Conservation (phyloP, 2,113 vertebrate species). For the Poicephalus meyeri region DNA sequence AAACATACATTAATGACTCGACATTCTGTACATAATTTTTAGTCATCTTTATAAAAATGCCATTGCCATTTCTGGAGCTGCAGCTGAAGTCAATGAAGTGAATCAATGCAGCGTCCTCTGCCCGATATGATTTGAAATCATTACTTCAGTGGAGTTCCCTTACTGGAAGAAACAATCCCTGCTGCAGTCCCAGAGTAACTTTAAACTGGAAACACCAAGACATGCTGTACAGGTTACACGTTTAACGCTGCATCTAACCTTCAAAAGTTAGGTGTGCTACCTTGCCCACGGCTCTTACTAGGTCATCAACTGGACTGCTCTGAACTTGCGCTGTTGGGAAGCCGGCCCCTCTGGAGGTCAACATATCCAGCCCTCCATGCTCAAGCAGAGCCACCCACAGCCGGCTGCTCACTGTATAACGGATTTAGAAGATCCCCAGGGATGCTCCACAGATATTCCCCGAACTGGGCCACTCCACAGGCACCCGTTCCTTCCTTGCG, state of each 20-base stretch:
- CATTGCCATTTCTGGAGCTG: background rate
- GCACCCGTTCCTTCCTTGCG: background rate
- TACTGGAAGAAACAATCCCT: background rate
- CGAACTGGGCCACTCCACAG: background rate
- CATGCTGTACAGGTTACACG: fast-evolving
- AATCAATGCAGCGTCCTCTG: background rate
- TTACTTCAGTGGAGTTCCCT: background rate
- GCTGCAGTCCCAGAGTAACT: background rate
- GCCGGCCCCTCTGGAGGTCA: background rate
- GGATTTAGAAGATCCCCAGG: background rate
- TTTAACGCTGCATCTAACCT: background rate
- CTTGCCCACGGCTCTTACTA: fast-evolving
- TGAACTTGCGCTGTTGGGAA: background rate
- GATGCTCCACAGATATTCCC: background rate
- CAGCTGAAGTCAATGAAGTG: background rate
- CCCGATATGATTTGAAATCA: background rate
- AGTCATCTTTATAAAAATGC: background rate
- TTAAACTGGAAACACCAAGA: background rate
- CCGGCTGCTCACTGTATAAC: background rate
- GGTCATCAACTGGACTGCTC: background rate
- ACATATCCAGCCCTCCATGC: background rate
- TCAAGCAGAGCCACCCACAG: background rate
- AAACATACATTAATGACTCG: background rate
- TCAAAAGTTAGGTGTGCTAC: background rate
- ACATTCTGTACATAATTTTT: background rate